Evolutionary conservation across 1,140 invertebrate genomes (phyloP).

Genomic region (Zaprionus camerounensis): DNA sequence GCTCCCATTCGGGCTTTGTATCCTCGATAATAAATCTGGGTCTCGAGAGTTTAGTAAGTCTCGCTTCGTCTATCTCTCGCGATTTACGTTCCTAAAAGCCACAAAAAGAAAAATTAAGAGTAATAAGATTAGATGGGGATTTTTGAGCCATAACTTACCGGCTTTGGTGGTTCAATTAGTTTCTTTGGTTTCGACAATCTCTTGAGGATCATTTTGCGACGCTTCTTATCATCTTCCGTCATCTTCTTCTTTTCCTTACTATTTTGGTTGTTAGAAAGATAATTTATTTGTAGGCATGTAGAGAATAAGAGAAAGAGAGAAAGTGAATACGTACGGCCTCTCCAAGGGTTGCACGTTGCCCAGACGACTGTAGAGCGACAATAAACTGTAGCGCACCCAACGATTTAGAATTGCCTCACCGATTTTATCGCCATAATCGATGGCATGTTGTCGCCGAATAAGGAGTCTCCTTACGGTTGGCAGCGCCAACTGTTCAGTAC

Average conservation of each 20-base stretch:
- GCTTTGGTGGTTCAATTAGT: slow-evolving; percentile 33
- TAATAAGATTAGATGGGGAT: neutral
- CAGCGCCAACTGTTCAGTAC: slow-evolving; percentile 73
- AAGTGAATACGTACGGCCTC: slow-evolving; percentile 48
- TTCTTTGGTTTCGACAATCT: slow-evolving; percentile 53
- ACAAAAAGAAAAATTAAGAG: neutral
- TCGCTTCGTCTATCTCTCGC: slow-evolving; percentile 20
- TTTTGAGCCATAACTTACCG: slow-evolving; percentile 37
- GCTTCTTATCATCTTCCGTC: slow-evolving; percentile 39
- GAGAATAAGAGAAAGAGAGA: neutral
- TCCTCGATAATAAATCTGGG: slow-evolving; percentile 49
- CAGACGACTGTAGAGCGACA: slow-evolving; percentile 74
- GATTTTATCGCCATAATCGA: slow-evolving; percentile 43
- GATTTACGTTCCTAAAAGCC: slow-evolving; percentile 39
- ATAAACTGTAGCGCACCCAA: slow-evolving; percentile 64
- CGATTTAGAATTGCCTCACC: slow-evolving; percentile 67
- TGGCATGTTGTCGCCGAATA: slow-evolving; percentile 30
- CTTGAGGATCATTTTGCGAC: neutral
- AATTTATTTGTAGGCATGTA: neutral
- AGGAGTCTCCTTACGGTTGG: slow-evolving; percentile 56
- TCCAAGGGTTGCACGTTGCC: slow-evolving; percentile 56
- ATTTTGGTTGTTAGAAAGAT: neutral
- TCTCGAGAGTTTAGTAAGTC: slow-evolving; percentile 53
- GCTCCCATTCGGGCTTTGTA: slow-evolving; percentile 55
- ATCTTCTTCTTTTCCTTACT: slow-evolving; percentile 35